phyloP scores from a whole-genome alignment of 2,113 vertebrate genomes.

The Ifrita kowaldi region DNA sequence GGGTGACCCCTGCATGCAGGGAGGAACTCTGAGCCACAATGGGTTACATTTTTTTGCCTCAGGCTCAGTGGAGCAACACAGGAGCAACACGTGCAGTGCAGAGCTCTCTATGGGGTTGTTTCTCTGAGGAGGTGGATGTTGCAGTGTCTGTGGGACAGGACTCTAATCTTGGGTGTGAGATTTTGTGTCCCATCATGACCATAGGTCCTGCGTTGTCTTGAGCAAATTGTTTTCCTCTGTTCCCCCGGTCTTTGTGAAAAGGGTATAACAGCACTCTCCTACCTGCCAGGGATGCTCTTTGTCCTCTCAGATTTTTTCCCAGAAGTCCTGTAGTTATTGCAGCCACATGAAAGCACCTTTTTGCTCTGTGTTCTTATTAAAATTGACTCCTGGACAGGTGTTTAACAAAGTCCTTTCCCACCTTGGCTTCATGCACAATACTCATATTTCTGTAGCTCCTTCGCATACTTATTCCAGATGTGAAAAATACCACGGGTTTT shows the following conservation, averaged over 20 bases:
- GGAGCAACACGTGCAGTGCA: neutral
- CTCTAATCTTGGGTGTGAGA: neutral
- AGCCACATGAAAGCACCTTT: neutral
- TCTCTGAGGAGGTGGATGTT: neutral
- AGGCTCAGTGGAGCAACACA: neutral
- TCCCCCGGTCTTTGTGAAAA: neutral
- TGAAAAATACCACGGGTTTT: neutral
- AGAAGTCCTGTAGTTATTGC: neutral
- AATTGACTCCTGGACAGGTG: neutral
- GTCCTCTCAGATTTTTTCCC: neutral
- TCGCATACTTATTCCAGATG: neutral
- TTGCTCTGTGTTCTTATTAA: neutral
- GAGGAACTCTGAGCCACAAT: neutral
- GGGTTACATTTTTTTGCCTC: neutral
- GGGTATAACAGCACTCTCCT: neutral
- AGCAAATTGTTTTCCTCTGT: neutral
- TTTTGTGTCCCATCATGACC: neutral
- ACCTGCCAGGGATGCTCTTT: neutral
- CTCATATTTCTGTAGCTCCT: neutral
- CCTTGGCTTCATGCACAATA: neutral
- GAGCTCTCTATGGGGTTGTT: neutral
- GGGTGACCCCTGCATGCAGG: neutral
- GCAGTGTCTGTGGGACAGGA: neutral
- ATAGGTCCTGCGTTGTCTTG: neutral
- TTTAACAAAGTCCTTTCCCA: neutral